Evolutionary conservation across 2,797 vertebrate genomes (phyloP), one percentile per base, ranked within the genome.

Genomic region (Sparus aurata): DNA sequence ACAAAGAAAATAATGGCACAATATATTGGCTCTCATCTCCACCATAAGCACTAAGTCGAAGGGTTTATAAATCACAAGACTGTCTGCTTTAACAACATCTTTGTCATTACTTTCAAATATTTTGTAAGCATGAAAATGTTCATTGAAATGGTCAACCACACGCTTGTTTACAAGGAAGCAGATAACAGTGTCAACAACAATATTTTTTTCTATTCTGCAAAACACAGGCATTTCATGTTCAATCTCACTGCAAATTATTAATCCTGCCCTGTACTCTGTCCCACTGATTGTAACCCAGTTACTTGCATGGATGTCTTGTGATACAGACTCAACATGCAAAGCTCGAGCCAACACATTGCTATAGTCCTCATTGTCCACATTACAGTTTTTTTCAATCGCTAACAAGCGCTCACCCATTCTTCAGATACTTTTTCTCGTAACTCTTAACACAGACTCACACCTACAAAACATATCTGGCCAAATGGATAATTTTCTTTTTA

Each of bases 1-100:
- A 72, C 55, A 75, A 62, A 65, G 74, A 73, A 62, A 77, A 82
- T 53, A 58, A 59, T 22, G 69, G 59, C 2, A 60, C 50, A 72
- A 69, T 70, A 71, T 71, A 72, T 2, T 12, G 20, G 38, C 38
- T 67, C 41, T 76, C 63, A 64, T 76, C 58, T 46, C 57, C 23
- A 74, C 69, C 53, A 77, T 74, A 80, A 65, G 78, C 46, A 68
- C 58, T 73, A 76, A 69, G 17, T 77, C 75, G 64, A 67, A 81
- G 2, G 70, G 60, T 50, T 77, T 72, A 67, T 80, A 55, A 4
- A 77, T 77, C 7, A 15, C 38, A 63, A 68, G 55, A 77, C 62
- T 46, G 45, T 81, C 61, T 69, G 67, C 69, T 80, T 84, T 70
- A 9, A 75, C 13, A 47, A 79, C 45, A 69, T 73, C 55, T 59